Conservation (phyloP, 2,888 invertebrate species). For the Deilephila porcellus region DNA sequence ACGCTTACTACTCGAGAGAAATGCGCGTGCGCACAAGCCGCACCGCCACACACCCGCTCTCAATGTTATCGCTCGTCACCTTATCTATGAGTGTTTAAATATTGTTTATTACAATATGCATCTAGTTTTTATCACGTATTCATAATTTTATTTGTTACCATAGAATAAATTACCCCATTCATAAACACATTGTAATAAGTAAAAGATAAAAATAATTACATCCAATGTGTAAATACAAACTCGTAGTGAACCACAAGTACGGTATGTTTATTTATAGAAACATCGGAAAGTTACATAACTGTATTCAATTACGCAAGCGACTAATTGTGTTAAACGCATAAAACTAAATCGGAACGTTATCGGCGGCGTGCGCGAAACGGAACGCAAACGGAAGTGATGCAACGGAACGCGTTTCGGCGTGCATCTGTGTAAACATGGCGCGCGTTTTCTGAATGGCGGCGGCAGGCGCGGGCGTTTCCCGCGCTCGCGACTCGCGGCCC, state of each 20-base stretch:
- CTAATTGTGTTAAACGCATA: conserved; percentile 54
- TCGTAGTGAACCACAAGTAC: neutral
- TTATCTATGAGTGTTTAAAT: conserved; percentile 33
- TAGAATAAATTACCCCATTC: neutral
- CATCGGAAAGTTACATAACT: conserved; percentile 26
- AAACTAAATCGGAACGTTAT: conserved; percentile 71
- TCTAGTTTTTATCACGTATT: neutral
- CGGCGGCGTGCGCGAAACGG: conserved; percentile 70
- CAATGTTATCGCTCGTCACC: conserved; percentile 37
- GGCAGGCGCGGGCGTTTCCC: conserved; percentile 67
- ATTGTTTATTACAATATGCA: neutral
- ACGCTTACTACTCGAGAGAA: conserved; percentile 9
- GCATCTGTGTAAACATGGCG: conserved; percentile 83
- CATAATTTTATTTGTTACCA: neutral
- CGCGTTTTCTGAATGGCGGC: conserved; percentile 81
- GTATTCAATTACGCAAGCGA: conserved; percentile 42
- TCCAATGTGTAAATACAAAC: neutral
- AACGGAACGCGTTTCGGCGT: conserved; percentile 81
- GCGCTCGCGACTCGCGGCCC: conserved; percentile 81
- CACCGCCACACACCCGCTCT: conserved; percentile 29
- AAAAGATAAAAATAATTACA: conserved; percentile 14
- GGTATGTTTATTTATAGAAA: conserved; percentile 35
- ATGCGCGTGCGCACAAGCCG: conserved; percentile 34
- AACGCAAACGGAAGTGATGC: conserved; percentile 83
- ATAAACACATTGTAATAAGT: neutral